Percentiles rank a stretch among this genome's conserved stretches.
These are phyloP conservation scores for Papilio aristodemus DNA, from an alignment of 1,140 invertebrate species.

Conservation along the genomic window DNA sequence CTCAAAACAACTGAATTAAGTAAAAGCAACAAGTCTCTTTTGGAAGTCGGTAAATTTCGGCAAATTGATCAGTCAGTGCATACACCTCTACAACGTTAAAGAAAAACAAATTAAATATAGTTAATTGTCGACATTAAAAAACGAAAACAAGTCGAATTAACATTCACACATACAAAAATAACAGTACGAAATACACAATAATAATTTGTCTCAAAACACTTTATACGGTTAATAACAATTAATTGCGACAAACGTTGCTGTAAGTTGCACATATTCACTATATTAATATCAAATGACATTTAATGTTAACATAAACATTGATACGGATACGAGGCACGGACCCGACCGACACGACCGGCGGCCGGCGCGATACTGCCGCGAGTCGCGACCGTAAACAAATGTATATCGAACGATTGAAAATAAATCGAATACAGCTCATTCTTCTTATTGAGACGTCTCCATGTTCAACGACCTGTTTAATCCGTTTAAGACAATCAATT, in stretches of 20 bases:
- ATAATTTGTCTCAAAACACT: background rate
- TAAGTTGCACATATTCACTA: constrained; percentile 7
- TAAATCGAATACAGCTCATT: constrained; percentile 6
- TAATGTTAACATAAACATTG: too few species aligned
- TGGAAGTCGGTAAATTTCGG: too few species aligned
- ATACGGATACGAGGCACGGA: background rate
- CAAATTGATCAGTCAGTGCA: background rate
- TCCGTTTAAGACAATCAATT: background rate
- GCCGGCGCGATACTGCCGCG: background rate
- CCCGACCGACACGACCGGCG: background rate
- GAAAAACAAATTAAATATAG: background rate
- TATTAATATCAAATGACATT: constrained; percentile 13
- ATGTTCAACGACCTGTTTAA: background rate
- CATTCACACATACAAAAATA: constrained; percentile 7
- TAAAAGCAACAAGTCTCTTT: too few species aligned
- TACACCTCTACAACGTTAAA: background rate
- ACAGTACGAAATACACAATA: background rate
- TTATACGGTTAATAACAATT: background rate
- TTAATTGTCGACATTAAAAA: constrained; percentile 1
- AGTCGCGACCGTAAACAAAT: constrained; percentile 23
- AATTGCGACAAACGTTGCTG: background rate
- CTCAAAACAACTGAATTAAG: background rate
- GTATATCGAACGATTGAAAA: constrained; percentile 27
- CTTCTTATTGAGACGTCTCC: background rate
- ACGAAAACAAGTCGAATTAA: background rate